Conservation (phyloP, 2,888 invertebrate species). For the Zygogramma bicolorata region DNA sequence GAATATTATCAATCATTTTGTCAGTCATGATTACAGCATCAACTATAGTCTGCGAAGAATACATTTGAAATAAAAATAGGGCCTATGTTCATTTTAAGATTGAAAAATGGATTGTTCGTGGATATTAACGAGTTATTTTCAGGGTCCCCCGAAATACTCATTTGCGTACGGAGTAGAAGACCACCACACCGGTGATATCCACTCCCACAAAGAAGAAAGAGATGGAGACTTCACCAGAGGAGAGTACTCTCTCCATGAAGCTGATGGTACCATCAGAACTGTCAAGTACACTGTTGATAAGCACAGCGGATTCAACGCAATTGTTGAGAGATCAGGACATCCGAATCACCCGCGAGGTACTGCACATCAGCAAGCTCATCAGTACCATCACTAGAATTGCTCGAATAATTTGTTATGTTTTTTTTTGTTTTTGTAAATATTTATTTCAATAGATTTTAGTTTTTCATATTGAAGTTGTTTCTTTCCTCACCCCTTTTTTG, state of each 20-base stretch:
- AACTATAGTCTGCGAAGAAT: too few species aligned
- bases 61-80: too few species aligned
- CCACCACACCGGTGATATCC: slow-evolving; percentile 70
- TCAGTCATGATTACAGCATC: too few species aligned
- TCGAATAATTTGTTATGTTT: neutral
- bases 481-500: neutral
- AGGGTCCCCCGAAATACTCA: slow-evolving; percentile 70
- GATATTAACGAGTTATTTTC: slow-evolving; percentile 41
- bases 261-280: slow-evolving; percentile 70
- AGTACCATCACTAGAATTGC: neutral
- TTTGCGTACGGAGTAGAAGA: slow-evolving; percentile 72
- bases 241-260: slow-evolving; percentile 70
- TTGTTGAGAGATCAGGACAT: slow-evolving; percentile 65
- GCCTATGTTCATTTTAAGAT: neutral
- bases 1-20: too few species aligned
- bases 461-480: neutral
- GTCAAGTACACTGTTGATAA: slow-evolving; percentile 72
- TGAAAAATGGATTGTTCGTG: neutral
- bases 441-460: neutral
- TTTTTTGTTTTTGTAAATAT: neutral
- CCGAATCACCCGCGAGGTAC: slow-evolving; percentile 62
- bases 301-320: slow-evolving; percentile 67
- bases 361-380: neutral
- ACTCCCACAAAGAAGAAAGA: slow-evolving; percentile 69
- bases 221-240: slow-evolving; percentile 71